phyloP scores from a whole-genome alignment of 1,140 invertebrate genomes.

The Mya arenaria region DNA sequence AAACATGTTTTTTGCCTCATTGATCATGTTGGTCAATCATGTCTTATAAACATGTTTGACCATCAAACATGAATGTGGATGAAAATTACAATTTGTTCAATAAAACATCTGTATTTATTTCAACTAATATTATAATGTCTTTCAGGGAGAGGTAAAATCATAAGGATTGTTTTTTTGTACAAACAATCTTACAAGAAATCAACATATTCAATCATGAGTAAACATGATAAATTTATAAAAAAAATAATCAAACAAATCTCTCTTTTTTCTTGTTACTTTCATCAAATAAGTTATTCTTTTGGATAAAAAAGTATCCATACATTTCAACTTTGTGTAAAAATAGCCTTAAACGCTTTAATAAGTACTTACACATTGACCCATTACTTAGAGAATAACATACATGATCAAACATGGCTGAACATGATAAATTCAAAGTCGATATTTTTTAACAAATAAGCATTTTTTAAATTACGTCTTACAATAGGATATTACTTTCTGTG shows the following conservation, averaged over 20 bases:
- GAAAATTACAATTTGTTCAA: constrained; percentile 30
- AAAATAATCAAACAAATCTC: constrained; percentile 30
- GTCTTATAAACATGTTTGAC: constrained; percentile 29
- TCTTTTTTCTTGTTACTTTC: constrained; percentile 20
- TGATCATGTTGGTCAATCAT: constrained; percentile 31
- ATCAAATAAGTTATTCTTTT: constrained; percentile 15
- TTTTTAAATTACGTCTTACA: constrained; percentile 28
- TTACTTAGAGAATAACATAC: constrained; percentile 18
- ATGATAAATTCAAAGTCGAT: constrained; percentile 32
- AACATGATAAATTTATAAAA: constrained; percentile 29
- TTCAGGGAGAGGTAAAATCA: constrained; percentile 24
- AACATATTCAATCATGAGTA: constrained; percentile 26
- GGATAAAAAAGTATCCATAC: constrained; percentile 12
- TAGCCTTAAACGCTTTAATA: constrained; percentile 27
- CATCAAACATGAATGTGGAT: constrained; percentile 13
- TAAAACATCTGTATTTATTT: constrained; percentile 22
- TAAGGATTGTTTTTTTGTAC: constrained; percentile 13
- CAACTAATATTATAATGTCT: constrained; percentile 24
- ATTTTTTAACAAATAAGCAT: no score
- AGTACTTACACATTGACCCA: constrained; percentile 11
- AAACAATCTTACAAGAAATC: constrained; percentile 25
- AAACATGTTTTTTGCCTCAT: constrained; percentile 16
- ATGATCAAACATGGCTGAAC: constrained; percentile 23
- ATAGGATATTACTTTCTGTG: constrained; percentile 8
- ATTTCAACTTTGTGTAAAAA: constrained; percentile 30